Conservation (phyloP, 2,888 invertebrate genomes). For the Pterostichus madidus region DNA sequence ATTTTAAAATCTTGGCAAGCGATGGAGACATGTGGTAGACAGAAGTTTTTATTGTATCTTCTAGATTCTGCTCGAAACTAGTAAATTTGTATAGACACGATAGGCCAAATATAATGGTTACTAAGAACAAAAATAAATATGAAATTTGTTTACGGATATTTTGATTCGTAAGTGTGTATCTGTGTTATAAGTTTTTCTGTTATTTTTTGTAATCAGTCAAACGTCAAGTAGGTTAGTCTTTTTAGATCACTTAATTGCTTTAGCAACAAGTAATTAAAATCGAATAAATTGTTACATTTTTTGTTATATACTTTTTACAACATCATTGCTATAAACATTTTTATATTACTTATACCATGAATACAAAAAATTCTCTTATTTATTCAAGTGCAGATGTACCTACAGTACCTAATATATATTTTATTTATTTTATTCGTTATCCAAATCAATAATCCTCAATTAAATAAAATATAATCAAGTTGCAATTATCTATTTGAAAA, state of each 20-base stretch:
- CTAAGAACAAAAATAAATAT: constrained; percentile 36
- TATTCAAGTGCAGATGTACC: too few species aligned
- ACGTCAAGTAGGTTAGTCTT: background rate
- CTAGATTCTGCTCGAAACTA: constrained; percentile 23
- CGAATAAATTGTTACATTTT: background rate
- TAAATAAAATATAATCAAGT: too few species aligned
- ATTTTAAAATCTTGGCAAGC: constrained; percentile 49
- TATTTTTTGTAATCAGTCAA: background rate
- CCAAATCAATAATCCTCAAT: too few species aligned
- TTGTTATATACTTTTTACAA: background rate
- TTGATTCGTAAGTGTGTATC: background rate
- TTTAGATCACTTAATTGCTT: background rate
- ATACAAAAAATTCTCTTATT: background rate
- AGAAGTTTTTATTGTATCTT: constrained; percentile 37
- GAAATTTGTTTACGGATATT: constrained; percentile 24
- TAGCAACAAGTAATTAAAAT: background rate
- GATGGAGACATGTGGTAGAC: constrained; percentile 49
- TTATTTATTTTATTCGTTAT: too few species aligned
- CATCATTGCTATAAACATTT: too few species aligned
- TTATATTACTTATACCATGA: background rate
- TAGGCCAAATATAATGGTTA: background rate
- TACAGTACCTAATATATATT: too few species aligned
- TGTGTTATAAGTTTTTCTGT: background rate
- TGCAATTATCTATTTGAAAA: too few species aligned
- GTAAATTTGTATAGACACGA: constrained; percentile 29